Percentiles rank a stretch among this genome's conserved stretches.
phyloP scores from a whole-genome alignment of 2,888 invertebrate species.

The Melikaiella ostensackeni region DNA sequence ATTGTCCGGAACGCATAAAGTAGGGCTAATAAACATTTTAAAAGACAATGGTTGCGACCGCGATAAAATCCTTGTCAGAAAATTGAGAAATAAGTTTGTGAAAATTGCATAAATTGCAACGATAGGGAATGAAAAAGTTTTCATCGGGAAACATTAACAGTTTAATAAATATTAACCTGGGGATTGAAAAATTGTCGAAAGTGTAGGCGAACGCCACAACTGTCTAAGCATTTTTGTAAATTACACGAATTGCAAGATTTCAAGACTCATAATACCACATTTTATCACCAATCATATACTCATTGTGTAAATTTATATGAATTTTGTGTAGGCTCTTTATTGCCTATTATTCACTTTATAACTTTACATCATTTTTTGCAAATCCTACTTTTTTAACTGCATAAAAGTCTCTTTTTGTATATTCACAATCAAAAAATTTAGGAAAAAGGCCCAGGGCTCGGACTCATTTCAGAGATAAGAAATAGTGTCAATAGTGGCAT shows the following conservation, averaged over 20 bases:
- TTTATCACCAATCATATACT: background rate
- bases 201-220: background rate
- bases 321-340: background rate
- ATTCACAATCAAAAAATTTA: too few species aligned
- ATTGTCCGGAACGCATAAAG: background rate
- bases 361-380: background rate
- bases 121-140: background rate
- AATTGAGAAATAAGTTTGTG: background rate
- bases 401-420: too few species aligned
- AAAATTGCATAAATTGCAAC: background rate
- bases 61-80: background rate
- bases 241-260: background rate
- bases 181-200: background rate
- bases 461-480: too few species aligned
- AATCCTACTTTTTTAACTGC: background rate
- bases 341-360: background rate
- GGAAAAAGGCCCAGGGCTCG: too few species aligned
- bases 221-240: background rate
- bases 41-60: background rate
- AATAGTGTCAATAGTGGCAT: too few species aligned
- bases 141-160: too few species aligned
- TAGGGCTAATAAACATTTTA: background rate
- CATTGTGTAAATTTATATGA: background rate
- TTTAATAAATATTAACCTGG: too few species aligned
- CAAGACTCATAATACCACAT: background rate